Evolutionary conservation across 1,140 invertebrate genomes (phyloP), one percentile per base, ranked within the genome.

Genomic region (Muscidifurax raptorellus): DNA sequence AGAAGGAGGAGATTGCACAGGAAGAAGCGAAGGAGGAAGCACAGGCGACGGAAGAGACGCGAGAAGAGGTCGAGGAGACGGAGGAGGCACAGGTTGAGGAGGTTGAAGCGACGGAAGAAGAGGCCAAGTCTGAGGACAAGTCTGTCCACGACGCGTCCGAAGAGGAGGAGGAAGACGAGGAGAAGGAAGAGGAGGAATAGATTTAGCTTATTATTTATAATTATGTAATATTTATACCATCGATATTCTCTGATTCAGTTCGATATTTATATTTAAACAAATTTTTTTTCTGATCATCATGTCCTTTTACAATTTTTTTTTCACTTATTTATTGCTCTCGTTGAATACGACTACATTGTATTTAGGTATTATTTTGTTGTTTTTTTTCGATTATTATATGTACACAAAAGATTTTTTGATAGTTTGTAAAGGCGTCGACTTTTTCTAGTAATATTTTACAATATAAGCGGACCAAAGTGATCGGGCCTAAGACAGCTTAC

Each of bases 391-490:
- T 1, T 36, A 59, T n/a, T 59, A 59, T 59, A 67, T 67, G 52
- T 75, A 67, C 64, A 85, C 78, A 79, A 85, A 76, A 64, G 25
- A 77, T 78, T 59, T 59, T 85, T 78, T 69, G 30, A 85, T 85
- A 82, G 66, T 82, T 85, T 85, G 72, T 85, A 69, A 82, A 78
- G 75, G 59, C 80, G 80, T 71, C 85, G 36, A 86, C 36, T 86
- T 83, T 86, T 86, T 86, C 36, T 86, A 83, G 76, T 32, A 74
- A 83, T 86, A 72, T 80, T 28, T 75, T 86, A 79, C 28, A 36
- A 79, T 82, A 78, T 82, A 78, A 79, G 81, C 28, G 81, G 85
- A 83, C 85, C 85, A 86, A 85, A 82, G 59, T 80, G 67, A 80
- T 83, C 59, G 52, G 81, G 81, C 85, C 85, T 86, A 86, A 86